Evolutionary conservation across 2,797 vertebrate species (phyloP).

Genomic region (Ceyx erithaca): DNA sequence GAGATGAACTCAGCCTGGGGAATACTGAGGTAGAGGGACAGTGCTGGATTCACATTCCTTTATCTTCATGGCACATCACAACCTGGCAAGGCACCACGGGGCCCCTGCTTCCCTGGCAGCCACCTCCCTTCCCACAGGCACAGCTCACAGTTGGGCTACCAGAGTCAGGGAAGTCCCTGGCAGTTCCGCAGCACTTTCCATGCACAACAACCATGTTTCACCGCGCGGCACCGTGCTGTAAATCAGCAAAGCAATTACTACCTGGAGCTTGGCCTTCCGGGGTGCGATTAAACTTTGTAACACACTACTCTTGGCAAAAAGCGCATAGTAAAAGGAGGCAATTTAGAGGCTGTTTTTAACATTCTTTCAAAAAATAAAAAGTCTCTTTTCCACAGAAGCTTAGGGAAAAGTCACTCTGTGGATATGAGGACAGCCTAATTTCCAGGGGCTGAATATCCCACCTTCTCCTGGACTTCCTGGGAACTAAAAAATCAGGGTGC

Average conservation of each 20-base stretch:
- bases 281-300: constrained; percentile 81
- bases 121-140: neutral
- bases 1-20: neutral
- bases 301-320: constrained; percentile 72
- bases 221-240: constrained; percentile 36
- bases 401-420: neutral
- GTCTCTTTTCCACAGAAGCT: constrained; percentile 13
- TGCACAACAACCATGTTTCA: constrained; percentile 70
- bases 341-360: constrained; percentile 61
- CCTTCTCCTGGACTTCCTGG: neutral
- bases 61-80: accelerated
- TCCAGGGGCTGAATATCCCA: neutral
- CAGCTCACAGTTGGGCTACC: neutral
- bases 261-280: constrained; percentile 68
- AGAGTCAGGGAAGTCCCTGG: constrained; percentile 4
- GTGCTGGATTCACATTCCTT: neutral
- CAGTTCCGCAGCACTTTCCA: constrained; percentile 50
- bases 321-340: constrained; percentile 73
- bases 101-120: neutral
- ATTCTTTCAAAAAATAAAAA: constrained; percentile 17
- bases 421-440: neutral
- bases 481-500: neutral
- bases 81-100: neutral
- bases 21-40: accelerated
- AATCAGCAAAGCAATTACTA: constrained; percentile 81